These are phyloP conservation scores for Podarcis cretensis DNA, from an alignment of 2,113 vertebrate species.

Conservation along the genomic window DNA sequence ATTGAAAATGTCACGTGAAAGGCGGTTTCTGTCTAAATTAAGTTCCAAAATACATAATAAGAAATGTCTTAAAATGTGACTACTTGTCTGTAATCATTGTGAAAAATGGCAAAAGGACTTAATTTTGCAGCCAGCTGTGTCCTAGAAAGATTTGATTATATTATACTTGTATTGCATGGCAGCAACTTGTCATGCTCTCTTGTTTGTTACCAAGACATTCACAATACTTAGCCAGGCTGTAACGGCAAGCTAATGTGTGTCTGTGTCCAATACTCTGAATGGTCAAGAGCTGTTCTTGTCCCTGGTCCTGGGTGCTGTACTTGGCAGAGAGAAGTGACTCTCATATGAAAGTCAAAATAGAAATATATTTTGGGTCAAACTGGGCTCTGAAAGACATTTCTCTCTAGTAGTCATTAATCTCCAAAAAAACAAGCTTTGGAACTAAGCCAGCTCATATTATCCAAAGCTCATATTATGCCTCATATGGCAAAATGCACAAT, in stretches of 20 bases:
- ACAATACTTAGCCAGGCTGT: neutral
- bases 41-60: neutral
- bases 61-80: neutral
- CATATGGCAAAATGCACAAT: neutral
- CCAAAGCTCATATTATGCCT: neutral
- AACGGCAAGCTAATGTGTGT: neutral
- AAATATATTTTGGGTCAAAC: slow-evolving; percentile 30
- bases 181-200: neutral
- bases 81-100: neutral
- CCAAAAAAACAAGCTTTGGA: slow-evolving; percentile 25
- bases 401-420: slow-evolving; percentile 13
- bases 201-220: neutral
- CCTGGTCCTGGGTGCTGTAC: neutral
- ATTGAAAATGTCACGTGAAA: neutral
- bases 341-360: slow-evolving; percentile 23
- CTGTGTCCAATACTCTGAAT: neutral
- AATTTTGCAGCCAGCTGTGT: neutral
- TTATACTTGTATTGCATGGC: neutral
- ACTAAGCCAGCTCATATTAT: neutral
- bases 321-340: slow-evolving; percentile 6
- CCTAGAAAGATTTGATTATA: neutral
- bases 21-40: neutral
- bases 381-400: slow-evolving; percentile 10
- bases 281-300: neutral
- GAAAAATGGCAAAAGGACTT: neutral